Conservation (phyloP, 2,113 vertebrate species). For the Phalacrocorax pelagicus region DNA sequence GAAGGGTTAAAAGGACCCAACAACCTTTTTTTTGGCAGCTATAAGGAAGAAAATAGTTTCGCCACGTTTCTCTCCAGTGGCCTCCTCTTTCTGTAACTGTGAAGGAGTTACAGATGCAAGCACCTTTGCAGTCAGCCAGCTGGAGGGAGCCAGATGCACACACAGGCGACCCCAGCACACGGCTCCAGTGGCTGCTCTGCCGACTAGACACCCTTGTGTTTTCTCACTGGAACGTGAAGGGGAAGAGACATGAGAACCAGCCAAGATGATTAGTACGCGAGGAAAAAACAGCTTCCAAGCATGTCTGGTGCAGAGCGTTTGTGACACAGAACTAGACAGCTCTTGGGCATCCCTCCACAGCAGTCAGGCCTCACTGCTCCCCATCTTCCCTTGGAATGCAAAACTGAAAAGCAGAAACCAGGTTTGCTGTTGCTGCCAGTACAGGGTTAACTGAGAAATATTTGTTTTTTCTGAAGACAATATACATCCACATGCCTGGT, state of each 20-base stretch:
- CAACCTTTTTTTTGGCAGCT: neutral
- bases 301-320: rapidly evolving
- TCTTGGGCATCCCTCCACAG: neutral
- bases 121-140: neutral
- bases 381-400: neutral
- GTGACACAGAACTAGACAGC: rapidly evolving
- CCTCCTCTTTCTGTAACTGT: neutral
- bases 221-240: rapidly evolving
- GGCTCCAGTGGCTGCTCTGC: neutral
- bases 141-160: neutral
- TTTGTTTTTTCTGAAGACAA: neutral
- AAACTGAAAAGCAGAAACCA: neutral
- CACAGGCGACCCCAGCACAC: neutral
- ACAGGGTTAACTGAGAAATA: neutral
- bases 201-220: rapidly evolving
- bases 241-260: neutral
- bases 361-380: neutral
- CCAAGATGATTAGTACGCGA: rapidly evolving
- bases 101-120: neutral
- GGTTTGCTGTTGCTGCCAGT: neutral
- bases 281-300: neutral
- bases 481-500: neutral
- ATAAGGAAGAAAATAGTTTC: neutral
- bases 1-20: neutral
- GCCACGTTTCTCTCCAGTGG: rapidly evolving